Base-by-base conservation (phyloP, 1,140 invertebrate species). In the Papilio aristodemus region DNA sequence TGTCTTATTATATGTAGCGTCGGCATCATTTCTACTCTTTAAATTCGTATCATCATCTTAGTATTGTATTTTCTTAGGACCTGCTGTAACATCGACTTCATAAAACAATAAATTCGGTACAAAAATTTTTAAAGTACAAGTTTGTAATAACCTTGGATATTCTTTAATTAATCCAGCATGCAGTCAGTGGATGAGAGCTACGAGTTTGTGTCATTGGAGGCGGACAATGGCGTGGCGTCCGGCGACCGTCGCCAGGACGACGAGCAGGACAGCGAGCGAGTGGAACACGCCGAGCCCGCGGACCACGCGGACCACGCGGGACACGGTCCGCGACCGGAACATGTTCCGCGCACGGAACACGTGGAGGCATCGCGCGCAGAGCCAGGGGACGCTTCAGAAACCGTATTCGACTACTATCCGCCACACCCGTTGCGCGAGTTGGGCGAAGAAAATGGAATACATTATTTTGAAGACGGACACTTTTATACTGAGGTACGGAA, bases 401-500 rank as follows among this genome's bases (percentile, higher is more conserved):
- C 74, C 9, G 77, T 83, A 58, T 79, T 89, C 71, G 92, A 88
- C 22, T 79, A 83, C 50, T 92, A 91, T 78, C 90, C 91, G 63
- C 90, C 91, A 37, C 81, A 83, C 14, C 27, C 82, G 17, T 79
- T 92, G 63, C 93, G 94, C 77, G 94, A 85, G 77, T 92, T 81
- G 81, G 94, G 70, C 91, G 95, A 92, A 93, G 93, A 93, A 68
- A 92, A 96, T 79, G 96, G 96, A 19, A 95, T 97, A 50, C 96
- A 97, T 87, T 97, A 97, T 87, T 96, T 96, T 76, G 96, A 97
- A 86, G 97, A 98, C 92, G 97, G 97, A 54, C 97, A 98, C 87
- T 98, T 97, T 87, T 98, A 97, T 95, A 96, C 97, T 90, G 97
- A 98, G 93, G 95, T 97, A 67, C 14, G 70, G 60, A 32, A 32